Conservation (phyloP, 2,888 invertebrate genomes). For the Acleris laterana region DNA sequence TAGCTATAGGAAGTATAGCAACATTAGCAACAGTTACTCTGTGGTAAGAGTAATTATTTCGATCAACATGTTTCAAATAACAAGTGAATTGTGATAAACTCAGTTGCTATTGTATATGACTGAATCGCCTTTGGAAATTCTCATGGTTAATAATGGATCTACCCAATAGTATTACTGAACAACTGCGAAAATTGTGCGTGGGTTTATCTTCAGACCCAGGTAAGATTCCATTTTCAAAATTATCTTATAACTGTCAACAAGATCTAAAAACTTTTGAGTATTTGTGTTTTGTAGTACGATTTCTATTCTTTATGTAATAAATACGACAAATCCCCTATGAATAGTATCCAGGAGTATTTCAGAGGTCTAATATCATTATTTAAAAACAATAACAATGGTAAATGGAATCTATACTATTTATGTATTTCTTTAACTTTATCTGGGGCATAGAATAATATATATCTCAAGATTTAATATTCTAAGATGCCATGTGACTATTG, state of each 20-base stretch:
- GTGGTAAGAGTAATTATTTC: background rate
- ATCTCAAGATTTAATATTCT: too few species aligned
- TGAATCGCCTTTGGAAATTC: constrained; percentile 1
- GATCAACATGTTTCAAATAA: constrained; percentile 31
- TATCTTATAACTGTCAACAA: constrained; percentile 42
- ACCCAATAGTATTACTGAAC: constrained; percentile 59
- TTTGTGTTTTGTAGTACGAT: constrained; percentile 32
- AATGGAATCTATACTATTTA: constrained; percentile 37
- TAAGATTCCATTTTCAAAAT: constrained; percentile 57
- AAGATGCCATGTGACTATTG: too few species aligned
- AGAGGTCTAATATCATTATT: constrained; percentile 40
- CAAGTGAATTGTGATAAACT: constrained; percentile 26
- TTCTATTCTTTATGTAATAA: constrained; percentile 22
- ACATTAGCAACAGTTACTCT: background rate
- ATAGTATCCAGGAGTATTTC: constrained; percentile 56
- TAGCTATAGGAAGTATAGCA: too few species aligned
- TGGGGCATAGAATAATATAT: too few species aligned
- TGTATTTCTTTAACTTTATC: constrained; percentile 16
- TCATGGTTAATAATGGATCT: constrained; percentile 54
- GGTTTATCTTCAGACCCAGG: constrained; percentile 75
- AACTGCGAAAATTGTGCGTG: constrained; percentile 73
- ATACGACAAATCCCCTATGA: constrained; percentile 49
- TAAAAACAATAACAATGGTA: constrained; percentile 29
- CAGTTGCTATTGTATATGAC: constrained; percentile 1
- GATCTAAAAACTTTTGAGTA: constrained; percentile 39